Evolutionary conservation across 1,140 invertebrate species (phyloP).

Genomic region (Elysia chlorotica): DNA sequence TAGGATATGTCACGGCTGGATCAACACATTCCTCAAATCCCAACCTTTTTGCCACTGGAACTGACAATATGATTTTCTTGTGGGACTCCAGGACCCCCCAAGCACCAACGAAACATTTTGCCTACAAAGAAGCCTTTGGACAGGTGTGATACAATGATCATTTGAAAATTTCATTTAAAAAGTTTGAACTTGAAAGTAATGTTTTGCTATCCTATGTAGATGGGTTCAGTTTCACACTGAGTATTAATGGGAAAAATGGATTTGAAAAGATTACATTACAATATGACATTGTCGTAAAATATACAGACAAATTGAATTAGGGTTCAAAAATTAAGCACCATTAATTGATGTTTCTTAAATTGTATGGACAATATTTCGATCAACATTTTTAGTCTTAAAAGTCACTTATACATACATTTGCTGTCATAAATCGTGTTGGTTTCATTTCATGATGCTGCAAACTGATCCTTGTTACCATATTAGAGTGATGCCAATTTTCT

Average conservation of each 20-base stretch:
- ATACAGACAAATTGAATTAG: neutral
- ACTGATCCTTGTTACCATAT: too few relatives aligned
- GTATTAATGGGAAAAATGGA: neutral
- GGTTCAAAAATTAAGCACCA: too few relatives aligned
- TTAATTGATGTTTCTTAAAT: too few relatives aligned
- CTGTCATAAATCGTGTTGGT: too few relatives aligned
- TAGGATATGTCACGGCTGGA: constrained; percentile 45
- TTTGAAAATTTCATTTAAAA: too few relatives aligned
- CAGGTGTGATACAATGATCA: constrained; percentile 39
- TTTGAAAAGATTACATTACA: neutral
- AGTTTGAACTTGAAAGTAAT: neutral
- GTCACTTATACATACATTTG: too few relatives aligned
- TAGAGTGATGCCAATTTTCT: too few relatives aligned
- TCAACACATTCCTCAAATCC: constrained; percentile 44
- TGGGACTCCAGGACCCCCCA: constrained; percentile 52
- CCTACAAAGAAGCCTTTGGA: constrained; percentile 53
- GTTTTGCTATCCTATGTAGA: neutral
- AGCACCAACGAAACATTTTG: constrained; percentile 38
- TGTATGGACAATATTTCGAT: too few relatives aligned
- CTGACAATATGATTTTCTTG: constrained; percentile 36
- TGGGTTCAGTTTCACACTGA: neutral
- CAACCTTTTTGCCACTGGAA: constrained; percentile 48
- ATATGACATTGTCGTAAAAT: neutral
- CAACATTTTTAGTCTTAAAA: too few relatives aligned
- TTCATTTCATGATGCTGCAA: too few relatives aligned